These are phyloP conservation scores for Aphodius sticticus DNA, from an alignment of 2,888 invertebrate species.

Conservation along the genomic window DNA sequence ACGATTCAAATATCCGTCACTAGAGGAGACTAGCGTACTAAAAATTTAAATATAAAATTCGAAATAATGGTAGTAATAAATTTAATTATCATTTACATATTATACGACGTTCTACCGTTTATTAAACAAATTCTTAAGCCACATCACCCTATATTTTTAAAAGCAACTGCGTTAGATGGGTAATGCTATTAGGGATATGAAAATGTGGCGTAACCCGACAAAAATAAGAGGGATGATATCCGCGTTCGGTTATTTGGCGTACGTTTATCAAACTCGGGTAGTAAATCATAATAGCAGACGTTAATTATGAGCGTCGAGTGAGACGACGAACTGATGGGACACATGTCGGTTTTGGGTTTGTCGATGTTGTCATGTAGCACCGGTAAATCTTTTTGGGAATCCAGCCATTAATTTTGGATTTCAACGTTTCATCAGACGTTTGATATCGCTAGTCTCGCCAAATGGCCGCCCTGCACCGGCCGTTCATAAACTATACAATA, in stretches of 20 bases:
- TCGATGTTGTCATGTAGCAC: background rate
- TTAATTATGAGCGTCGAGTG: constrained; percentile 16
- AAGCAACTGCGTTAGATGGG: background rate
- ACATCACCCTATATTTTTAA: background rate
- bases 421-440: background rate
- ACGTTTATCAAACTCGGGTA: background rate
- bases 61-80: too few species aligned
- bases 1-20: too few species aligned
- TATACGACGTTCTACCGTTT: too few species aligned
- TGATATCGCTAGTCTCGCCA: background rate
- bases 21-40: too few species aligned
- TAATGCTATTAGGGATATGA: background rate
- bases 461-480: too few species aligned
- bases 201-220: background rate
- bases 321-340: background rate
- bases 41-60: too few species aligned
- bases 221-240: background rate
- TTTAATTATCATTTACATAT: too few species aligned
- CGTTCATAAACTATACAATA: too few species aligned
- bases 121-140: too few species aligned
- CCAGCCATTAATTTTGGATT: background rate
- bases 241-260: background rate
- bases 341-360: background rate
- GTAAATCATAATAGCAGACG: constrained; percentile 27
- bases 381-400: background rate